phyloP scores from a whole-genome alignment of 1,140 invertebrate species.

The Brachystomella parvula region DNA sequence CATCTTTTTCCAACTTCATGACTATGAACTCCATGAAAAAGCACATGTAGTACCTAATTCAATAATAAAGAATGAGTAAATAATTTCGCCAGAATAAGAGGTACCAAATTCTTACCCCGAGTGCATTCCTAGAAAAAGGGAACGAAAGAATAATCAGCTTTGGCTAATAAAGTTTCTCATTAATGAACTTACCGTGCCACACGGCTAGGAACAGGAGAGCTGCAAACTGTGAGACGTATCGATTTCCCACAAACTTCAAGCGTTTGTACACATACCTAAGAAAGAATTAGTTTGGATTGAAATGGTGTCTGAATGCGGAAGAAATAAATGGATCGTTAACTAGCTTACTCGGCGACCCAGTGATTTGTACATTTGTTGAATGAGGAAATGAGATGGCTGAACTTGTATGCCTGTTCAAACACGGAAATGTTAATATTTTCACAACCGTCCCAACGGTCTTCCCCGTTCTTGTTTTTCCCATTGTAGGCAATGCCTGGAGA shows the following conservation, averaged over 20 bases:
- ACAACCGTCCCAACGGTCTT: slow-evolving; percentile 67
- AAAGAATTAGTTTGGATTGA: slow-evolving; percentile 24
- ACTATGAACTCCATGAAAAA: slow-evolving; percentile 87
- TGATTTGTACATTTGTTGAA: slow-evolving; percentile 92
- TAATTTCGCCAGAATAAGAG: background rate
- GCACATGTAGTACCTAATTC: slow-evolving; percentile 85
- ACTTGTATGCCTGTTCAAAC: slow-evolving; percentile 69
- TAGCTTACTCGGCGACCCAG: slow-evolving; percentile 71
- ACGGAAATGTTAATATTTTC: slow-evolving; percentile 69
- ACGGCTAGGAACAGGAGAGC: slow-evolving; percentile 78
- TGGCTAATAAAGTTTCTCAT: slow-evolving; percentile 12
- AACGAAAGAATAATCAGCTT: too few species aligned
- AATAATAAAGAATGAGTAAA: too few species aligned
- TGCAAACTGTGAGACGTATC: slow-evolving; percentile 67
- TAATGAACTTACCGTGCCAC: too few species aligned
- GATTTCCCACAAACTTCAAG: slow-evolving; percentile 78
- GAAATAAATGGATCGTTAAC: background rate
- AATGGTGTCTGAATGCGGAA: background rate
- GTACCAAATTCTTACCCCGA: slow-evolving; percentile 9
- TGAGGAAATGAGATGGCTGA: slow-evolving; percentile 73
- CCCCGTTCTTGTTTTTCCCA: slow-evolving; percentile 54
- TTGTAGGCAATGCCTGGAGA: slow-evolving; percentile 69
- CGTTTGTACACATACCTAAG: slow-evolving; percentile 77
- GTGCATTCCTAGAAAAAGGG: too few species aligned
- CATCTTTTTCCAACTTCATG: slow-evolving; percentile 78